Evolutionary conservation across 2,797 vertebrate genomes (phyloP), one percentile per base, ranked within the genome.

Genomic region (Malurus leucopterus): DNA sequence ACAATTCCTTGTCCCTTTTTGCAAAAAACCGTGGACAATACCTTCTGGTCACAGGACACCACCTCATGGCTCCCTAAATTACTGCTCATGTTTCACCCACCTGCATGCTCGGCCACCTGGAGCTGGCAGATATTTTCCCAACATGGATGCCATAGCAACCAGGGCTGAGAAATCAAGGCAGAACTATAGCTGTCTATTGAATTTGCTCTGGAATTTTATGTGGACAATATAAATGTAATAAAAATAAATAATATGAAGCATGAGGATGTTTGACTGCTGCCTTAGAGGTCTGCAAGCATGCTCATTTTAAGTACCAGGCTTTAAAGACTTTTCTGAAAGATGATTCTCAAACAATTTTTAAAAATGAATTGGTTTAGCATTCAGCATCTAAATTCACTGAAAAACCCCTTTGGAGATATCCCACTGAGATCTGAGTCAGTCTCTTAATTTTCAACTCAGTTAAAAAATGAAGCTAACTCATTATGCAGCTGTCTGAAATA

Each of bases 121-220:
- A 95, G 84, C 72, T 92, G 91, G 89, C 84, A 94, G 90, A 84
- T 87, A 94, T 84, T 95, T 95, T 93, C 93, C 91, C 90, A 85
- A 62, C 30, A 72, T 30, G 72, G 91, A 82, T 84, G 54, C 82
- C 92, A 93, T 91, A 91, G 94, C 92, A 96, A 96, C 95, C 32
- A 89, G 74, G 59, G 65, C 44, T 78, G 73, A 86, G 72, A 70
- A 91, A 91, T 76, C 83, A 94, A 94, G 79, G 84, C 50, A 78
- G 85, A 90, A 58, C 71, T 70, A 63, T 26, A 64, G 43, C 32
- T 89, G 63, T 23, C 73, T 75, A 77, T 61, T 84, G 61, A 91
- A 54, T 70, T 83, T 2, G 26, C 73, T 72, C 44, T 50, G 84
- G 81, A 94, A 87, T 59, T 57, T 89, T 0, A 0, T 51, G 58